Evolutionary conservation across 2,113 vertebrate genomes (phyloP), one percentile per base, ranked within the genome.

Genomic region (Seriola rivoliana): DNA sequence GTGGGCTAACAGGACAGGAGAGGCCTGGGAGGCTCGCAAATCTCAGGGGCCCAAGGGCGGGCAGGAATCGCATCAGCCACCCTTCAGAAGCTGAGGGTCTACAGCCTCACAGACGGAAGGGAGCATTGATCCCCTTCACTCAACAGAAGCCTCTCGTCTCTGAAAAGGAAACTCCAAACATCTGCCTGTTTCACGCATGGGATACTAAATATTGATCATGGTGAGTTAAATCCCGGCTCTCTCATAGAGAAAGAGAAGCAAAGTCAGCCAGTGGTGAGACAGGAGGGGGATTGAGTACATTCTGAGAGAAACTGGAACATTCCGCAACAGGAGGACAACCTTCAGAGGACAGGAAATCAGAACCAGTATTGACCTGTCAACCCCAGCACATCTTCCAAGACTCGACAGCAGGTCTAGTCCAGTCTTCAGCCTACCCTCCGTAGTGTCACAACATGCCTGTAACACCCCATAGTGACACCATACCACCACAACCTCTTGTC

Each of bases 101-200:
- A 25, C 75, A 83, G 86, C 82, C 90, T 80, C 80, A 63, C 87
- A 89, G 90, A 91, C 88, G 83, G 89, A 95, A 96, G 94, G 88
- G 89, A 94, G 93, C 95, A 97, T 96, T 77, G 97, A 98, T 97
- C 95, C 95, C 93, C 95, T 94, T 95, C 93, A 95, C 96, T 96
- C 96, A 95, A 85, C 92, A 94, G 91, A 94, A 95, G 94, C 93
- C 89, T 91, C 82, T 48, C 10, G 85, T 90, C 94, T 94, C 93
- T 93, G 93, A 92, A 96, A 93, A 96, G 97, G 96, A 98, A 97
- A 97, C 96, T 97, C 97, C 95, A 96, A 97, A 97, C 97, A 97
- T 96, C 96, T 97, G 97, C 96, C 95, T 96, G 96, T 97, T 96
- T 97, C 97, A 98, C 95, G 96, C 97, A 97, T 96, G 96, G 97